Evolutionary conservation across 2,888 invertebrate genomes (phyloP).

Genomic region (Tridacna crocea): DNA sequence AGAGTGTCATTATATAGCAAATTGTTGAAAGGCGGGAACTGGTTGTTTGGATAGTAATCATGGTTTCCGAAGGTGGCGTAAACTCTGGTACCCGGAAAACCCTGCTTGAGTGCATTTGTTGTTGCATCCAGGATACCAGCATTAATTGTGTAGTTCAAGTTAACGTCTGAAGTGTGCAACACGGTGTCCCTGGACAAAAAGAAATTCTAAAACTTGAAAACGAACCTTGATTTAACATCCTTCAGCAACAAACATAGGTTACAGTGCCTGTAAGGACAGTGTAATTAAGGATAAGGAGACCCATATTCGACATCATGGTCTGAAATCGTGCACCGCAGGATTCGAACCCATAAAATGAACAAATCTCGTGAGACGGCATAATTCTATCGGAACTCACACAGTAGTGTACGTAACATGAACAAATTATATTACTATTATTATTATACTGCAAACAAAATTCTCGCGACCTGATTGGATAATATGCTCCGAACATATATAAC

Average conservation of each 20-base stretch:
- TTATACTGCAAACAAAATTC: too few relatives aligned
- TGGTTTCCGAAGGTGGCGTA: conserved; percentile 95
- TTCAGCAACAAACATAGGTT: not conserved
- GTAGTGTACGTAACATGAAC: too few relatives aligned
- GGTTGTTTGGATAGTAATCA: conserved; percentile 87
- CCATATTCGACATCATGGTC: too few relatives aligned
- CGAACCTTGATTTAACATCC: too few relatives aligned
- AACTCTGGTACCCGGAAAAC: conserved; percentile 89
- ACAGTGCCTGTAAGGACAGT: not conserved
- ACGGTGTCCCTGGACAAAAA: conserved; percentile 90
- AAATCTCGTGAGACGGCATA: too few relatives aligned
- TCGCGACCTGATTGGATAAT: too few relatives aligned
- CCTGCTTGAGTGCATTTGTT: conserved; percentile 87
- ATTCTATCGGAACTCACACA: too few relatives aligned
- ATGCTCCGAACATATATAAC: too few relatives aligned
- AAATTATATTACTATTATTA: too few relatives aligned
- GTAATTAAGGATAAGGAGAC: not conserved
- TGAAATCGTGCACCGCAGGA: too few relatives aligned
- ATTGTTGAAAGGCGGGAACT: conserved; percentile 85
- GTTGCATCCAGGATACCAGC: conserved; percentile 91
- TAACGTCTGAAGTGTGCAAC: conserved; percentile 89
- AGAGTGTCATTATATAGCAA: conserved; percentile 88
- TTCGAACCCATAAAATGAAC: too few relatives aligned
- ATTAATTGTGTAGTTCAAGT: conserved; percentile 88
- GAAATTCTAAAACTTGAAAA: too few relatives aligned